Percentiles rank a stretch among this genome's conserved stretches.
Conservation (phyloP, 2,797 vertebrate genomes). For the Erithacus rubecula region DNA sequence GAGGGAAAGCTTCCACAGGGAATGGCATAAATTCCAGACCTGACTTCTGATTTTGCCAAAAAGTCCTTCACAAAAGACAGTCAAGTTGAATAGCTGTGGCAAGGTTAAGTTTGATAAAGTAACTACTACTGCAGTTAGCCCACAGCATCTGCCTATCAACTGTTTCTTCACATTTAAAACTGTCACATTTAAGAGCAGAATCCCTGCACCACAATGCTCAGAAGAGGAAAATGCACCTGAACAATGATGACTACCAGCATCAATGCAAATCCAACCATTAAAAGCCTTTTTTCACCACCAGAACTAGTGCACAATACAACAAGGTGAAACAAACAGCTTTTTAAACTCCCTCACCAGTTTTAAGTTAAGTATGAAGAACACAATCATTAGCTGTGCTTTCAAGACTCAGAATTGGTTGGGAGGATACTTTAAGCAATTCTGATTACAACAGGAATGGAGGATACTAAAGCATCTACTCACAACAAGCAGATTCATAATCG, state of each 20-base stretch:
- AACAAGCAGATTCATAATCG: slow-evolving; percentile 93
- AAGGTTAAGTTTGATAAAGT: not conserved
- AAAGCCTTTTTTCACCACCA: not conserved
- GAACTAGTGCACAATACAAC: not conserved
- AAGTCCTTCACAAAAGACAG: not conserved
- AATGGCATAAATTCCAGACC: not conserved
- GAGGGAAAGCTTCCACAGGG: not conserved
- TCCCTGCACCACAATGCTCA: not conserved
- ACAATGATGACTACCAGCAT: not conserved
- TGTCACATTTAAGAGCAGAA: not conserved
- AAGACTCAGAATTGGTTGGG: not conserved
- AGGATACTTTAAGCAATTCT: not conserved
- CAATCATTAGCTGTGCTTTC: not conserved
- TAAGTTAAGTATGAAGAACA: not conserved
- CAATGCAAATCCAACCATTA: not conserved
- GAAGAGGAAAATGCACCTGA: not conserved
- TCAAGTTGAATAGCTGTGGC: not conserved
- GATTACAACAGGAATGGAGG: not conserved
- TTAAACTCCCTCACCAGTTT: not conserved
- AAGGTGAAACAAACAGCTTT: not conserved
- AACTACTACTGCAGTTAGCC: not conserved
- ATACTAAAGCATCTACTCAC: slow-evolving; percentile 79
- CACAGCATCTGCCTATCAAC: not conserved
- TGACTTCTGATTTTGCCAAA: not conserved
- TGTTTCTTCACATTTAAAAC: not conserved